Percentiles rank a stretch among this genome's conserved stretches.
Evolutionary conservation across 1,140 invertebrate genomes (phyloP).

Genomic region (Meloidogyne chitwoodi): DNA sequence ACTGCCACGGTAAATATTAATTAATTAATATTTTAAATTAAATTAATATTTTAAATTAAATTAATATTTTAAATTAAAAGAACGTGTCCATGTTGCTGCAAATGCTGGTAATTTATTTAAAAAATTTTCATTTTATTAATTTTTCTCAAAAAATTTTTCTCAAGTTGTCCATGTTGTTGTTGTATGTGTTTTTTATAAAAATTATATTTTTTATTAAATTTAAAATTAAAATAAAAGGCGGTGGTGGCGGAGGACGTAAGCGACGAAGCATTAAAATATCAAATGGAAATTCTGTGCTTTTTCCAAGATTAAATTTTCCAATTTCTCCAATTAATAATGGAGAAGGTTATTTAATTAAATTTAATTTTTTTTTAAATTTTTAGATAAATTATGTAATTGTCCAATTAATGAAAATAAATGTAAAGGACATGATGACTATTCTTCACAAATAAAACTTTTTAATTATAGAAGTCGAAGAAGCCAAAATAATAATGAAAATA

Average conservation of each 20-base stretch:
- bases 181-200: background rate
- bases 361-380: background rate
- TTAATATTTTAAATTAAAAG: background rate
- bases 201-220: background rate
- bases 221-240: background rate
- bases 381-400: background rate
- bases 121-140: background rate
- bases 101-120: background rate
- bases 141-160: background rate
- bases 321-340: background rate
- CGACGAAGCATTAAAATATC: background rate
- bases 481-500: background rate
- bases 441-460: background rate
- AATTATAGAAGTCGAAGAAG: background rate
- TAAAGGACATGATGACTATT: background rate
- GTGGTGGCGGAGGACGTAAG: background rate
- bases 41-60: background rate
- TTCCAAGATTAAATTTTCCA: slow-evolving; percentile 4
- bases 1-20: background rate
- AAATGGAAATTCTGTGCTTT: slow-evolving; percentile 2
- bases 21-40: background rate
- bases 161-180: slow-evolving; percentile 2
- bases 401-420: background rate
- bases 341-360: background rate
- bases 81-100: slow-evolving; percentile 14